Base-by-base conservation (phyloP, 2,113 vertebrate species). In the Acanthochromis polyacanthus region DNA sequence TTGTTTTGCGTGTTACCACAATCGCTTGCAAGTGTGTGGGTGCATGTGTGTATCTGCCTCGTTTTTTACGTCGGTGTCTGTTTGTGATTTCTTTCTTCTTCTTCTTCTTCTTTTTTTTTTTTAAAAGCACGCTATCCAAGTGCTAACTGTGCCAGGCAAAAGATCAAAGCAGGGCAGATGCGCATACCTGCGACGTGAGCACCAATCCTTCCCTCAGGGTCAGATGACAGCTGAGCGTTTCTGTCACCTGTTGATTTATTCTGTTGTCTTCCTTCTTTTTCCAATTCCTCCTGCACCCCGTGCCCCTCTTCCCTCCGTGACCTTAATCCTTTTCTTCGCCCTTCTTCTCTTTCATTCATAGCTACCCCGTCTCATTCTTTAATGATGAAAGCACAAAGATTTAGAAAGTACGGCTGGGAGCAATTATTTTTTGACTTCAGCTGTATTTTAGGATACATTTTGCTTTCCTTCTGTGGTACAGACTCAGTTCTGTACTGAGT, bases 101-200 rank as follows among this genome's bases (percentile, higher is more conserved):
- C 11, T 16, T 71, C 76, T 56, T 70, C 60, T 25, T 40, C 16
- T 32, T 38, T 28, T 59, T 79, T 80, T 67, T 53, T 67, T 71
- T 62, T 68, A 10, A 36, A 85, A 85, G 87, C 81, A 85, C 58
- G 48, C 77, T 51, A 80, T 90, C 81, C 87, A 59, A 83, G 87
- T 63, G 82, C 79, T 83, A 89, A 80, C 80, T 52, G 78, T 93
- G 92, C 88, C 93, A 92, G 84, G 84, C 83, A 95, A 61, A 75
- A 95, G 93, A 95, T 95, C 93, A 95, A 95, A 95, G 94, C 73
- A 1, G 61, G 89, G 83, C 91, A 89, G 89, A 93, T 89, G 90
- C 83, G 23, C 93, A 94, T 94, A 94, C 93, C 91, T 94, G 91
- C 78, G 84, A 91, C 91, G 81, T 95, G 91, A 95, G 87, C 80